A percentile compares a stretch with the other conserved stretches of the same genome.
phyloP scores from a whole-genome alignment of 2,797 vertebrate genomes.

The Mormyrus proboscirostris region DNA sequence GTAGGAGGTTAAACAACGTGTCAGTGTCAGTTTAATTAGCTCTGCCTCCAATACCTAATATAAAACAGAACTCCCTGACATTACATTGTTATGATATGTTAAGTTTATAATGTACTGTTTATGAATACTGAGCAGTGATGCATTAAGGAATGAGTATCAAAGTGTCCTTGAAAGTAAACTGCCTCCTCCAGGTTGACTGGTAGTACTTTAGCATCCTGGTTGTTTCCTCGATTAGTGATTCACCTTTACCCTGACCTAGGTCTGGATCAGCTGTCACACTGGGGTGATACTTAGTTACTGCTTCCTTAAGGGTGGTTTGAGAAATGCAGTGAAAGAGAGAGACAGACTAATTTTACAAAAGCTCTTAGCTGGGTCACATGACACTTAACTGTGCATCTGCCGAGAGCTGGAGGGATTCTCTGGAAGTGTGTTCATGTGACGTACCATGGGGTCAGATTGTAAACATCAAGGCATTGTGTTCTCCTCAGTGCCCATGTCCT shows the following conservation, averaged over 20 bases:
- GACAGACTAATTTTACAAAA: background rate
- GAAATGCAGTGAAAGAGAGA: background rate
- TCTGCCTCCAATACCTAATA: background rate
- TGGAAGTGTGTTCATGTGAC: background rate
- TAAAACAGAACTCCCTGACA: background rate
- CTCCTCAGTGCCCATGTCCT: background rate
- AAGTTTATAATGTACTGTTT: background rate
- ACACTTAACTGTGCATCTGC: background rate
- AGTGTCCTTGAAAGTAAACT: background rate
- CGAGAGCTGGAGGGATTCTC: background rate
- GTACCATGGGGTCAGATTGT: background rate
- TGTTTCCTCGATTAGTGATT: background rate
- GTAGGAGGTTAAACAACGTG: background rate
- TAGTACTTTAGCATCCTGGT: background rate
- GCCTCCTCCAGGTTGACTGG: background rate
- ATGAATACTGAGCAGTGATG: background rate
- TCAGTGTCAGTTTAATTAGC: background rate
- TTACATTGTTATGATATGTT: background rate
- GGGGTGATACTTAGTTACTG: background rate
- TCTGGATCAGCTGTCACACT: background rate
- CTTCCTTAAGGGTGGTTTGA: background rate
- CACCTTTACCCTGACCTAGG: background rate
- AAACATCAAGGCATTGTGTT: background rate
- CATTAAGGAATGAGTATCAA: background rate
- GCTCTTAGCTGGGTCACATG: background rate